Percentiles rank a stretch among this genome's conserved stretches.
phyloP scores from a whole-genome alignment of 2,888 invertebrate species.

The Glaucopsyche alexis region DNA sequence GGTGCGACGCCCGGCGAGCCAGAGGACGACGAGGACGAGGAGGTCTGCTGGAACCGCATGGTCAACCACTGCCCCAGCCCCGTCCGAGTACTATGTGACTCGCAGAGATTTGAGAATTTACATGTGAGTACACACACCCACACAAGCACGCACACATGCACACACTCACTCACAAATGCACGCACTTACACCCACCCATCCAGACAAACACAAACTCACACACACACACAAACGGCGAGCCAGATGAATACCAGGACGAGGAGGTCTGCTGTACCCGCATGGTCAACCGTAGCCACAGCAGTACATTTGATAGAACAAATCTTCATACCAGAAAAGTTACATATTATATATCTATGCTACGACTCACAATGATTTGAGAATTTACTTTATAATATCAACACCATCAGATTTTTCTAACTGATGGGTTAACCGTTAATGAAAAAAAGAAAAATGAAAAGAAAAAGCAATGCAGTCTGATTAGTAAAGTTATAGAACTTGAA shows the following conservation, averaged over 20 bases:
- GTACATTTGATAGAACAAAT: too few relatives aligned
- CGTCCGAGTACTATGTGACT: slow-evolving; percentile 82
- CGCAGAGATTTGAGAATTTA: slow-evolving; percentile 89
- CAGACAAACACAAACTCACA: not conserved
- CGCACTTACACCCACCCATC: too few relatives aligned
- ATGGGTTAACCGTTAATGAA: not conserved
- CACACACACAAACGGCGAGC: not conserved
- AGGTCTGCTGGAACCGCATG: slow-evolving; percentile 62
- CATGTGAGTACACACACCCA: slow-evolving; percentile 79
- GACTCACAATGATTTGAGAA: too few relatives aligned
- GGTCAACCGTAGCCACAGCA: too few relatives aligned
- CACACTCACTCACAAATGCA: not conserved
- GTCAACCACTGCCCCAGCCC: slow-evolving; percentile 71
- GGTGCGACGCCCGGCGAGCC: slow-evolving; percentile 44
- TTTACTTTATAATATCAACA: too few relatives aligned
- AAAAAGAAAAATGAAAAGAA: not conserved
- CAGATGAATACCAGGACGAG: too few relatives aligned
- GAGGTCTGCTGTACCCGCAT: too few relatives aligned
- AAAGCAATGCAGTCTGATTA: not conserved
- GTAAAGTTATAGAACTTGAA: not conserved
- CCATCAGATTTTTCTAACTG: not conserved
- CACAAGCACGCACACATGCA: not conserved
- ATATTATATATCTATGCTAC: too few relatives aligned
- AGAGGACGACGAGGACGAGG: slow-evolving; percentile 43
- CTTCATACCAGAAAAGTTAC: too few relatives aligned